These are phyloP conservation scores for Chironomus tepperi DNA, from an alignment of 1,140 invertebrate species.

Conservation along the genomic window DNA sequence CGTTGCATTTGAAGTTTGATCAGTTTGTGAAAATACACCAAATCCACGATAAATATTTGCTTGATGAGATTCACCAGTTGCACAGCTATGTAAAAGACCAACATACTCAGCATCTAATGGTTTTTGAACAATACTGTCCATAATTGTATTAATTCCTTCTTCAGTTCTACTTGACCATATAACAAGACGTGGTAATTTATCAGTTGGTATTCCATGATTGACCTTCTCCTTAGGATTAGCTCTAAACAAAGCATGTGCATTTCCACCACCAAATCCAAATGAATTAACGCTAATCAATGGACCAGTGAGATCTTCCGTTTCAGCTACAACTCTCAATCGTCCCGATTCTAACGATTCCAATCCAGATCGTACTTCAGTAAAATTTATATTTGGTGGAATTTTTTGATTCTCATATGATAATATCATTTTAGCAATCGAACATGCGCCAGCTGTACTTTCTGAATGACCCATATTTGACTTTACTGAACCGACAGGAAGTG, in stretches of 20 bases:
- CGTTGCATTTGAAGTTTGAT: conserved; percentile 41
- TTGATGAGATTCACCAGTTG: conserved; percentile 45
- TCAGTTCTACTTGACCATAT: conserved; percentile 48
- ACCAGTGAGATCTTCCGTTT: conserved; percentile 52
- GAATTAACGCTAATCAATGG: conserved; percentile 65
- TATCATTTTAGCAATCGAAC: conserved; percentile 70
- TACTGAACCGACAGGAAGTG: conserved; percentile 77
- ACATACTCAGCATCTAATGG: conserved; percentile 49
- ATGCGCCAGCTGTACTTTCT: conserved; percentile 81
- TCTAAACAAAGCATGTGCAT: conserved; percentile 61
- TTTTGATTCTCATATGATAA: conserved; percentile 63
- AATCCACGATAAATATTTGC: conserved; percentile 51
- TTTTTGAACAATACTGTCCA: conserved; percentile 53
- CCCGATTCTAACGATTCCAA: conserved; percentile 64
- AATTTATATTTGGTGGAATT: conserved; percentile 76
- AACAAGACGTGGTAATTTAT: conserved; percentile 47
- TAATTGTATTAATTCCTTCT: conserved; percentile 56
- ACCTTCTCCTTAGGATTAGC: conserved; percentile 45
- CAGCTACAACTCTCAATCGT: conserved; percentile 57
- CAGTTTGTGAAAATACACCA: conserved; percentile 42
- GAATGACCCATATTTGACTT: conserved; percentile 93
- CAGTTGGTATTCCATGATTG: conserved; percentile 43
- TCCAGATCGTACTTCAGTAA: conserved; percentile 56
- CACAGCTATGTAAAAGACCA: conserved; percentile 43
- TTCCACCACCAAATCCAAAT: conserved; percentile 74